Evolutionary conservation across 2,888 invertebrate species (phyloP), one percentile per base, ranked within the genome.

Genomic region (Chalcis sispes): DNA sequence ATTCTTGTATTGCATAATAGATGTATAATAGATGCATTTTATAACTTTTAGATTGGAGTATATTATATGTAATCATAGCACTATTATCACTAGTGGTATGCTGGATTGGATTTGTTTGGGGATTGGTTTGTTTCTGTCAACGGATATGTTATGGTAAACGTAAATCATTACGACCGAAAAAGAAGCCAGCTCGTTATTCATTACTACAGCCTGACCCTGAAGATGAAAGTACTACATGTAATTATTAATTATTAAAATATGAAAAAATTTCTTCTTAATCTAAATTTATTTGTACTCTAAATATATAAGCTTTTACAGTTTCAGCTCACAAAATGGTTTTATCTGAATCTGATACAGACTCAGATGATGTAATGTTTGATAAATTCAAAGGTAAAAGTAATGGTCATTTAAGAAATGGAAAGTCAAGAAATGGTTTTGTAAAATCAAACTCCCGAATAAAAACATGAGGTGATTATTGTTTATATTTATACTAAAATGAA

Each of bases 41-140:
- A 79, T 71, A 23, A 42, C 54, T 80, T 80, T 78, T 27, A 96
- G 96, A 95, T 87, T 98, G 98, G 98, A 97, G 97, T 81, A 95
- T 98, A 81, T 91, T 98, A 71, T 97, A 98, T 89, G 96, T 97
- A 50, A 94, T 95, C 81, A 93, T 98, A 83, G 94, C 93, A 71
- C 90, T 93, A 66, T 82, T 90, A 27, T 87, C 89, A 32, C 89
- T 93, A 82, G 89, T 91, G 54, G 88, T 91, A 75, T 93, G 93
- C 86, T 90, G 91, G 83, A 91, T 93, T 64, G 93, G 91, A 59
- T 89, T 91, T 29, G 89, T 91, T 79, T 94, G 93, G 93, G 93
- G 92, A 52, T 85, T 92, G 20, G 89, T 92, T 25, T 93, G 93
- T 81, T 87, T 93, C 13, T 94, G 93, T 82, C 91, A 91, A 65